These are phyloP conservation scores for Ectemnius lituratus DNA, from an alignment of 2,888 invertebrate genomes.

Conservation along the genomic window DNA sequence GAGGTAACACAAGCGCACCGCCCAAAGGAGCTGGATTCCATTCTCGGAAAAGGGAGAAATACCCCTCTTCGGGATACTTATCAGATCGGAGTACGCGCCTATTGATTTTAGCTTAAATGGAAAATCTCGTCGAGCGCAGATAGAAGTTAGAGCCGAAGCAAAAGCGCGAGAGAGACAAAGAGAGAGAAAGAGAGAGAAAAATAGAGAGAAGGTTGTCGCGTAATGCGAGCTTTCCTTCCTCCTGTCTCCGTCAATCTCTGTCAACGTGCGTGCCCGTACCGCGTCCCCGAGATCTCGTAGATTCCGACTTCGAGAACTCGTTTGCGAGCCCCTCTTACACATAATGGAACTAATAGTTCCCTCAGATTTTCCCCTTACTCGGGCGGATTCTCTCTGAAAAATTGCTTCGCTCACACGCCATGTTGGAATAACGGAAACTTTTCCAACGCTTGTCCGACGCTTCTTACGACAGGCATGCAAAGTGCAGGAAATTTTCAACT, in stretches of 20 bases:
- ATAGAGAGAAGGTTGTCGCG: conserved; percentile 19
- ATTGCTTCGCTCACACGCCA: too few species aligned
- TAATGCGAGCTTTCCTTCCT: conserved; percentile 46
- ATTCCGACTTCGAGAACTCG: too few species aligned
- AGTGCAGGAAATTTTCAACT: too few species aligned
- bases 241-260: conserved; percentile 38
- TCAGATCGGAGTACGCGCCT: conserved; percentile 55
- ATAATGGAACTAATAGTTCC: too few species aligned
- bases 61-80: conserved; percentile 49
- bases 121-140: conserved; percentile 45
- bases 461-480: too few species aligned
- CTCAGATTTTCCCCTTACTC: too few species aligned
- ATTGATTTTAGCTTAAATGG: conserved; percentile 61
- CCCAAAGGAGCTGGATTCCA: conserved; percentile 26
- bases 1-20: background rate
- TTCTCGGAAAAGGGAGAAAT: conserved; percentile 19
- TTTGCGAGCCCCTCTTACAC: too few species aligned
- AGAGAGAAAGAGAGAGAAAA: too few species aligned
- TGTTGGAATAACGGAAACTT: too few species aligned
- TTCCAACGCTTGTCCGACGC: too few species aligned
- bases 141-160: conserved; percentile 50
- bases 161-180: conserved; percentile 18
- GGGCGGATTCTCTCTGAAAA: too few species aligned
- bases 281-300: too few species aligned
- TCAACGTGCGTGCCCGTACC: conserved; percentile 24